These are phyloP conservation scores for Rhagoletis zephyria DNA, from an alignment of 1,140 invertebrate genomes.

Conservation along the genomic window DNA sequence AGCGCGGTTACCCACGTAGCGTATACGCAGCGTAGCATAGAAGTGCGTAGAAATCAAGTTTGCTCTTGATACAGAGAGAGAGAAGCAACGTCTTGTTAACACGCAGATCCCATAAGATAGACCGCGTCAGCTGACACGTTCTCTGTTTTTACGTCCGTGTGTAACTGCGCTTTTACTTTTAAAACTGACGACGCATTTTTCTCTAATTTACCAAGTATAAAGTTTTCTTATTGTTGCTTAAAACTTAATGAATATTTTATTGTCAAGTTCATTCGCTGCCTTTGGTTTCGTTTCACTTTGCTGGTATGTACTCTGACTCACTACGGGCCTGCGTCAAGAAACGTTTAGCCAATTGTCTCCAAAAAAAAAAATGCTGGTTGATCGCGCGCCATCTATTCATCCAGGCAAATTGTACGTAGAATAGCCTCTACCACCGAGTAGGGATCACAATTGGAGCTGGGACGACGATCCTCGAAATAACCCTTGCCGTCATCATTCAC, in stretches of 20 bases:
- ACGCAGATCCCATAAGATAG: too few relatives aligned
- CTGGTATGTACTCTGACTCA: neutral
- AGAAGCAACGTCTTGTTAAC: too few relatives aligned
- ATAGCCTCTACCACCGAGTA: constrained; percentile 82
- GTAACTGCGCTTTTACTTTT: too few relatives aligned
- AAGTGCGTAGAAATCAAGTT: too few relatives aligned
- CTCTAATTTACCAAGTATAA: too few relatives aligned
- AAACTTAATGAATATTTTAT: constrained; percentile 47
- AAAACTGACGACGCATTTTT: too few relatives aligned
- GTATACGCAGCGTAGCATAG: too few relatives aligned
- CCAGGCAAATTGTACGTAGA: constrained; percentile 79
- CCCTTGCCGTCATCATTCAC: constrained; percentile 87
- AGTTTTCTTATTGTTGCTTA: neutral
- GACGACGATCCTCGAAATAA: constrained; percentile 90
- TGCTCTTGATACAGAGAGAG: too few relatives aligned
- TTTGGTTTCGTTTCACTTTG: constrained; percentile 25
- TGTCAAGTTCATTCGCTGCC: constrained; percentile 33
- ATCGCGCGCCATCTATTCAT: constrained; percentile 74
- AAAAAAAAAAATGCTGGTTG: neutral
- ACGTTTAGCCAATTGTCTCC: neutral
- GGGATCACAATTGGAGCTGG: constrained; percentile 90
- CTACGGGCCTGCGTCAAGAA: neutral
- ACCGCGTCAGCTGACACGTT: too few relatives aligned
- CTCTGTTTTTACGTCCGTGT: too few relatives aligned
- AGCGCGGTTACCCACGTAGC: too few relatives aligned